Conservation (phyloP, 2,113 vertebrate genomes). For the Tychaedon coryphoeus region DNA sequence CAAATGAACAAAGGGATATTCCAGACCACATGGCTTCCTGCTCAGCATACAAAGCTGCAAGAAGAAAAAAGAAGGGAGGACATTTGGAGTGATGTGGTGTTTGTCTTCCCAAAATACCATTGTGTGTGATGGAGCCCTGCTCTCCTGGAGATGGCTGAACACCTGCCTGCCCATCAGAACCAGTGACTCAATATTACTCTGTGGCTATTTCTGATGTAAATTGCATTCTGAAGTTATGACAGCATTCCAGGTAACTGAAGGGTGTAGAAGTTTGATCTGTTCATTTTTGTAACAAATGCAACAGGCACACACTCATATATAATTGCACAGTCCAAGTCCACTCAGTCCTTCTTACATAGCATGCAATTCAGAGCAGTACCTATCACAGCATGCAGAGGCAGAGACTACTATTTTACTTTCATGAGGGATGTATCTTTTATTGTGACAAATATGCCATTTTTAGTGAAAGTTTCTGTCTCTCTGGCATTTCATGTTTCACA, state of each 20-base stretch:
- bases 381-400: neutral
- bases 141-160: neutral
- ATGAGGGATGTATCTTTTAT: neutral
- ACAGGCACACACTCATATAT: neutral
- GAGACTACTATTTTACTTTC: neutral
- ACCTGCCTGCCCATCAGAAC: neutral
- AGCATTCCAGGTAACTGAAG: neutral
- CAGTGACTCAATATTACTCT: neutral
- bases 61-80: neutral
- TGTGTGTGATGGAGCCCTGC: neutral
- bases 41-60: neutral
- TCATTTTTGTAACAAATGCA: neutral
- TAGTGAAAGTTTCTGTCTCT: neutral
- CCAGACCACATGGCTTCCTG: neutral
- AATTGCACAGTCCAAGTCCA: neutral
- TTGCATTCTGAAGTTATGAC: neutral
- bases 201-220: neutral
- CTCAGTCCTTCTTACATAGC: neutral
- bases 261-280: neutral
- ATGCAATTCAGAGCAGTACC: rapidly evolving
- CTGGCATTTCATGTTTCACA: neutral
- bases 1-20: neutral
- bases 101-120: neutral
- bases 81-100: neutral
- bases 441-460: neutral